These are phyloP conservation scores for Odontamblyopus lacepedii DNA, from an alignment of 2,797 vertebrate genomes.

Conservation along the genomic window DNA sequence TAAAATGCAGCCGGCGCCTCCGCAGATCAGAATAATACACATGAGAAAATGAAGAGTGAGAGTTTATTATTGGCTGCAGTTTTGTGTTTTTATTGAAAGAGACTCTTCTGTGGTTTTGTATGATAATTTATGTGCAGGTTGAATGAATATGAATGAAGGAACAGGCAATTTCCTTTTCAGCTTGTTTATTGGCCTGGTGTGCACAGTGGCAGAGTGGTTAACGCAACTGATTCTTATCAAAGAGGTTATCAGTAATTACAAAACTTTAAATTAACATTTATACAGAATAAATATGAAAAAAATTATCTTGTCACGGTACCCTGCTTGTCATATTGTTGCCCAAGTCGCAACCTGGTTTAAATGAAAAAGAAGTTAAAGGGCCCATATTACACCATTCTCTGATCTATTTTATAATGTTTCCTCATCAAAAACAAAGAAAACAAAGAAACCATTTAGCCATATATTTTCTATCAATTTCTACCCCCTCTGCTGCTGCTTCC, in stretches of 20 bases:
- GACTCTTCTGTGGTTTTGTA: background rate
- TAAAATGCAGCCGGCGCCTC: background rate
- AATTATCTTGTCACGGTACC: too few relatives aligned
- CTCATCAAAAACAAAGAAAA: too few relatives aligned
- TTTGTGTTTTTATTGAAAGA: background rate
- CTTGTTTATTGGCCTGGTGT: background rate
- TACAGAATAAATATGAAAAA: too few relatives aligned
- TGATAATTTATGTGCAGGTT: background rate
- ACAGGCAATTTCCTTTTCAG: background rate
- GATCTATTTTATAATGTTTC: too few relatives aligned
- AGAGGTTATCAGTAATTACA: background rate
- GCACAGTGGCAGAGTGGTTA: background rate
- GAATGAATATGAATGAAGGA: constrained; percentile 9
- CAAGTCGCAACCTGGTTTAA: too few relatives aligned
- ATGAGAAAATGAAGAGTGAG: constrained; percentile 5
- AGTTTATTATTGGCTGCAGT: background rate
- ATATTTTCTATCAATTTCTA: too few relatives aligned
- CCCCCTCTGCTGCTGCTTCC: too few relatives aligned
- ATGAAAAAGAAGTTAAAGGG: too few relatives aligned
- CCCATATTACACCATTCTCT: too few relatives aligned
- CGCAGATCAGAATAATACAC: background rate
- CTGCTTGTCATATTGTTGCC: too few relatives aligned
- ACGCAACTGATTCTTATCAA: background rate
- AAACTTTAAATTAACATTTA: too few relatives aligned
- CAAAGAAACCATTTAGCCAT: too few relatives aligned